A percentile compares a stretch with the other conserved stretches of the same genome.
Conservation (phyloP, 2,797 vertebrate species). For the Odontamblyopus lacepedii region DNA sequence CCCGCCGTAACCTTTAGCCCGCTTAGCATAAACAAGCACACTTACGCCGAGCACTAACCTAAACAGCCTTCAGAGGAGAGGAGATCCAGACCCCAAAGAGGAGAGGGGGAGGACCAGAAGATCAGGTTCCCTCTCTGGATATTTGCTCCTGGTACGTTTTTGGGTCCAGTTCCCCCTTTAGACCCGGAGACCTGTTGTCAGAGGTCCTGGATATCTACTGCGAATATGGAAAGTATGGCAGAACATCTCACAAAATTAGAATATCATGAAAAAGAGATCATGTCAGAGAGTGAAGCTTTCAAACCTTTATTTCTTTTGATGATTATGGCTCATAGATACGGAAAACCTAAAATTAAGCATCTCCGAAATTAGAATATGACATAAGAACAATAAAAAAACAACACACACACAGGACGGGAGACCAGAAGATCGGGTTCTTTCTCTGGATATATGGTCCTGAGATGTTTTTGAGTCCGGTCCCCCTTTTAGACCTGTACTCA, state of each 20-base stretch:
- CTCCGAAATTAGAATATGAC: too few species aligned
- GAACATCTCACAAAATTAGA: too few species aligned
- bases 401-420: not conserved
- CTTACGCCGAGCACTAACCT: slow-evolving; percentile 26
- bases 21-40: slow-evolving; percentile 46
- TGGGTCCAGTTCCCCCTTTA: slow-evolving; percentile 44
- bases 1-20: slow-evolving; percentile 24
- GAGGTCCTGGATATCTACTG: not conserved
- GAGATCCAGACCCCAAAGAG: slow-evolving; percentile 50
- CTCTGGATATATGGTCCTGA: slow-evolving; percentile 63
- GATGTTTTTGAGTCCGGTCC: slow-evolving; percentile 48
- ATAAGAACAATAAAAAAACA: too few species aligned
- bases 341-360: too few species aligned
- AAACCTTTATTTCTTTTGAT: too few species aligned
- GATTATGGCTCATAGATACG: too few species aligned
- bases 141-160: slow-evolving; percentile 55
- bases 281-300: too few species aligned
- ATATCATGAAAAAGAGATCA: too few species aligned
- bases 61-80: slow-evolving; percentile 39
- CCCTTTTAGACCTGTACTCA: slow-evolving; percentile 29
- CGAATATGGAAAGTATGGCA: not conserved
- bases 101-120: slow-evolving; percentile 45
- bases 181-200: slow-evolving; percentile 7
- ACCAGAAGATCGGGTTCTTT: slow-evolving; percentile 63
- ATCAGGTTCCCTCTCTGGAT: slow-evolving; percentile 71